Evolutionary conservation across 1,140 invertebrate genomes (phyloP).

Genomic region (Mya arenaria): DNA sequence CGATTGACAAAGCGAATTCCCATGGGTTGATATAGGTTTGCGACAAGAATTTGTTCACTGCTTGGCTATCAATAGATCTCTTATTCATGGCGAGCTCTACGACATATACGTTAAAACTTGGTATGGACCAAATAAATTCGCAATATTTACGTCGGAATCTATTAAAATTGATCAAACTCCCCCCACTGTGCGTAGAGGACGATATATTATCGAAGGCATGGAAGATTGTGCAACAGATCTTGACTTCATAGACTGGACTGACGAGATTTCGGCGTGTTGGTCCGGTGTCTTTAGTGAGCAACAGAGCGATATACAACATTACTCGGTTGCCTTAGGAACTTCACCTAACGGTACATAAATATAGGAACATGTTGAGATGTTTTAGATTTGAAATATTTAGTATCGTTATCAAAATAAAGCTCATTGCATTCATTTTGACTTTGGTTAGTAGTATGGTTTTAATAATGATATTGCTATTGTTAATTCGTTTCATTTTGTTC

Average conservation of each 20-base stretch:
- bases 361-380: too few relatives aligned
- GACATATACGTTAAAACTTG: slow-evolving; percentile 27
- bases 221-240: neutral
- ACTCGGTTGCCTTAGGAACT: slow-evolving; percentile 50
- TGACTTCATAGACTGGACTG: slow-evolving; percentile 29
- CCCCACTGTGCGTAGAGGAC: neutral
- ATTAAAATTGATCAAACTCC: slow-evolving; percentile 26
- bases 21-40: slow-evolving; percentile 39
- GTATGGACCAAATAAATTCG: neutral
- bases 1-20: neutral
- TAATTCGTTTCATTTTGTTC: neutral
- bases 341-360: slow-evolving; percentile 52
- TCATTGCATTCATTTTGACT: too few relatives aligned
- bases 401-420: too few relatives aligned
- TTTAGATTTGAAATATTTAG: too few relatives aligned
- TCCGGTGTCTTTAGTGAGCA: slow-evolving; percentile 50
- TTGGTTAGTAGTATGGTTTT: too few relatives aligned
- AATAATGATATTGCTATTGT: too few relatives aligned
- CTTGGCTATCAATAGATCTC: neutral
- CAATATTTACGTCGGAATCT: slow-evolving; percentile 8
- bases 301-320: slow-evolving; percentile 41
- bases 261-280: slow-evolving; percentile 53
- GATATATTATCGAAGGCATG: slow-evolving; percentile 13
- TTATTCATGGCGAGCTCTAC: slow-evolving; percentile 2
- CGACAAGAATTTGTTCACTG: slow-evolving; percentile 7